Evolutionary conservation across 2,888 invertebrate species (phyloP), one percentile per base, ranked within the genome.

Genomic region (Sericinus montela): DNA sequence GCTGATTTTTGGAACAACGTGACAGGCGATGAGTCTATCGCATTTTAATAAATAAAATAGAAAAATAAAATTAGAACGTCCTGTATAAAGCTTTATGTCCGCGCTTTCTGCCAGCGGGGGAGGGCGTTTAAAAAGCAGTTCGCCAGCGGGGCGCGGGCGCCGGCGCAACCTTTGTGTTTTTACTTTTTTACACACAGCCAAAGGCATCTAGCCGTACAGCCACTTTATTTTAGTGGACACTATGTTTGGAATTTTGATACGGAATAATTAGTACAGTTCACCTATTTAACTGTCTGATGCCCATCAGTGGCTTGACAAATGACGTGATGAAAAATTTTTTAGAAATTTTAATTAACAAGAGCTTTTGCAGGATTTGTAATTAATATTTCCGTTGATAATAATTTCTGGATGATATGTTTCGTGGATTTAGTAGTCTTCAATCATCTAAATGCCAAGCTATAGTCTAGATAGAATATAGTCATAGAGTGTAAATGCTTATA

Each of bases 71-170:
- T 19, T 19, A 19, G 19, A 49, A 38, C 73, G 69, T 0, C 55
- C 75, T 72, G 65, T 79, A 69, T 42, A 47, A 19, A 8, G 38
- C 16, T 36, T 53, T 57, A 54, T 62, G 63, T 67, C 63, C 65
- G 56, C 63, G 55, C 54, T 54, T 58, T 62, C 51, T 68, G 75
- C 71, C 81, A 79, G 80, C 81, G 71, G 81, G 80, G 70, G 75
- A 69, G 74, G 65, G 74, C 77, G 77, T 73, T 75, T 76, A 75
- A 69, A 71, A 69, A 71, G 71, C 76, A 71, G 64, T 70, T 67
- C 69, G 71, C 66, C 83, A 78, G 83, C 79, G 76, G 82, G 83
- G 65, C 67, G 73, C 78, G 82, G 79, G 85, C 83, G 84, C 84
- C 82, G 80, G 76, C 81, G 81, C 80, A 69, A 63, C 69, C 79